These are phyloP conservation scores for Patella caerulea DNA, from an alignment of 2,888 invertebrate species.

Conservation along the genomic window DNA sequence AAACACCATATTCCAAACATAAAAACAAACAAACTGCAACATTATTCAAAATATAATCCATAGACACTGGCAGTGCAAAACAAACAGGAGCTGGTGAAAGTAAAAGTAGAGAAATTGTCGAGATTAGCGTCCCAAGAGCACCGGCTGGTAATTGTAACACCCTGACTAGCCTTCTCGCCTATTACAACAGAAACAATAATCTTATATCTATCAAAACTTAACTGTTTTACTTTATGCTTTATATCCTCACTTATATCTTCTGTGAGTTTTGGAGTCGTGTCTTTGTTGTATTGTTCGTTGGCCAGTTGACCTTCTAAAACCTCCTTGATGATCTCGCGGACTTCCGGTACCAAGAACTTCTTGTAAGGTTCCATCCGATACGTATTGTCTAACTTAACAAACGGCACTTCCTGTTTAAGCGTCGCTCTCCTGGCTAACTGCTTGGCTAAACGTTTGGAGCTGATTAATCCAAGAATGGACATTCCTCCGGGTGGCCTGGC, in stretches of 20 bases:
- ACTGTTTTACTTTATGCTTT: slow-evolving; percentile 53
- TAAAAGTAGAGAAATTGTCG: slow-evolving; percentile 53
- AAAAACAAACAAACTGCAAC: background rate
- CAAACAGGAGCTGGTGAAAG: slow-evolving; percentile 44
- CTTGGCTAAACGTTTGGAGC: slow-evolving; percentile 51
- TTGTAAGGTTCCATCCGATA: slow-evolving; percentile 56
- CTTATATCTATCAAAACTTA: slow-evolving; percentile 59
- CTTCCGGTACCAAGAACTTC: slow-evolving; percentile 40
- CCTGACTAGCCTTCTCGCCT: slow-evolving; percentile 53
- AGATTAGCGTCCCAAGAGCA: slow-evolving; percentile 52
- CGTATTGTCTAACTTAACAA: slow-evolving; percentile 18
- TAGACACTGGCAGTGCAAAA: slow-evolving; percentile 56
- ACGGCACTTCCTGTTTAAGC: slow-evolving; percentile 43
- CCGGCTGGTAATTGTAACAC: slow-evolving; percentile 43
- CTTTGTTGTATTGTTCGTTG: slow-evolving; percentile 48
- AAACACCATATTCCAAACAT: background rate
- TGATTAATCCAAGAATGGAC: slow-evolving; percentile 48
- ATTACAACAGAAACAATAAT: slow-evolving; percentile 49
- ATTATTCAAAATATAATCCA: slow-evolving; percentile 54
- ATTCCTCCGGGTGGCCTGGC: slow-evolving; percentile 23
- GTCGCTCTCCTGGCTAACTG: slow-evolving; percentile 39
- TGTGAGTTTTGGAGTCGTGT: slow-evolving; percentile 46
- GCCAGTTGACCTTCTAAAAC: slow-evolving; percentile 43
- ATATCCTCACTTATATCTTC: slow-evolving; percentile 55
- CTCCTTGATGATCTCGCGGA: slow-evolving; percentile 41